Percentiles rank a stretch among this genome's conserved stretches.
phyloP scores from a whole-genome alignment of 1,140 invertebrate species.

The Lordiphosa mommai region DNA sequence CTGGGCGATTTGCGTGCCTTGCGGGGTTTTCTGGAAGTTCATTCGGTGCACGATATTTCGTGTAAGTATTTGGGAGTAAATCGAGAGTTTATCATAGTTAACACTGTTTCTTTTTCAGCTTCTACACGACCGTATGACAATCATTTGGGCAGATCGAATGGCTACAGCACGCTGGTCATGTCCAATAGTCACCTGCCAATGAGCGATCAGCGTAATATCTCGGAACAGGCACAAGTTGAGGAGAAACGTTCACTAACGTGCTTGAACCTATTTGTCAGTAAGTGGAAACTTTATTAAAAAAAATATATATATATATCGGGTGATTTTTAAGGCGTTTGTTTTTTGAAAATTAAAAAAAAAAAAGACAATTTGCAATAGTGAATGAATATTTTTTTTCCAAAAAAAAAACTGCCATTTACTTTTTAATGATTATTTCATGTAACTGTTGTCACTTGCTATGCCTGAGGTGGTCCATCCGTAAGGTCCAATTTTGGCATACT shows the following conservation, averaged over 20 bases:
- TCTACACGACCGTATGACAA: conserved; percentile 40
- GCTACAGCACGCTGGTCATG: conserved; percentile 57
- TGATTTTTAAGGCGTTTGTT: too few relatives aligned
- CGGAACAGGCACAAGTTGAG: conserved; percentile 80
- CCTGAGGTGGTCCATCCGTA: too few relatives aligned
- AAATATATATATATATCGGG: too few relatives aligned
- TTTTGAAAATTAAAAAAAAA: too few relatives aligned
- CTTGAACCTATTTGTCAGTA: conserved; percentile 87
- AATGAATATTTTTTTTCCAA: too few relatives aligned
- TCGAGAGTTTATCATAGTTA: not conserved
- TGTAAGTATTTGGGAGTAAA: conserved; percentile 23
- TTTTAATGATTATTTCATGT: too few relatives aligned
- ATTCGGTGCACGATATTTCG: conserved; percentile 71
- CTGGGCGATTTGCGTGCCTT: conserved; percentile 81
- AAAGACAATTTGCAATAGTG: too few relatives aligned
- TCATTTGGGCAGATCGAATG: conserved; percentile 68
- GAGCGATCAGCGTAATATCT: conserved; percentile 75
- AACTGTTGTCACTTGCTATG: too few relatives aligned
- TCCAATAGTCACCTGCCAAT: conserved; percentile 35
- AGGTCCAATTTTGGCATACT: too few relatives aligned
- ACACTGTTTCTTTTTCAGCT: conserved; percentile 3
- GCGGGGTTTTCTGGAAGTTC: conserved; percentile 79
- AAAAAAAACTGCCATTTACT: too few relatives aligned
- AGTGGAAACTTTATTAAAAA: conserved; percentile 25
- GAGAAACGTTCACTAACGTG: conserved; percentile 89